These are phyloP conservation scores for Neodiprion virginianus DNA, from an alignment of 1,140 invertebrate species.

Conservation along the genomic window DNA sequence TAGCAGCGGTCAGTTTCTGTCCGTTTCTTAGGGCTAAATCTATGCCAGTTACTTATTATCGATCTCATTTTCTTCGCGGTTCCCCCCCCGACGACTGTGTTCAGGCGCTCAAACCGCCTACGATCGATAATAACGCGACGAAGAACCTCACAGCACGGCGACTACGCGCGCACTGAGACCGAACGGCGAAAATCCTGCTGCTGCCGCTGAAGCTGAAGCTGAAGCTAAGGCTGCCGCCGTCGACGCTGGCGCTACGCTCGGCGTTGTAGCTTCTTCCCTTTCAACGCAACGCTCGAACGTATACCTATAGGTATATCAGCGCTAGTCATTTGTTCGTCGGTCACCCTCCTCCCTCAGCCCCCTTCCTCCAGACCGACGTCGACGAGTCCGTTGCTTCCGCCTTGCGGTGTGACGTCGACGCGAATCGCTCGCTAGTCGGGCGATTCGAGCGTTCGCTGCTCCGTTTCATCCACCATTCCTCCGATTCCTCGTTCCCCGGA, in stretches of 20 bases:
- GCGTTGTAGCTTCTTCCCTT: background rate
- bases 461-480: no score
- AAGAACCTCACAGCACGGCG: background rate
- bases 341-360: constrained; percentile 32
- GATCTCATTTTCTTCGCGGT: constrained; percentile 2
- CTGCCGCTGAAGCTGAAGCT: no score
- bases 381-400: background rate
- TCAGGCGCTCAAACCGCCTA: background rate
- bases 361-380: constrained; percentile 12
- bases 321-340: constrained; percentile 58
- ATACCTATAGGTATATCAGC: constrained; percentile 37
- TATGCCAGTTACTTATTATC: background rate
- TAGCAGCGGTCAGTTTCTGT: background rate
- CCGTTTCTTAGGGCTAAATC: background rate
- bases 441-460: background rate
- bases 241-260: no score
- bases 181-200: background rate
- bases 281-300: constrained; percentile 42
- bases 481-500: no score
- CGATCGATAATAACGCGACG: background rate
- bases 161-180: background rate
- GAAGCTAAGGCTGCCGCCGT: no score
- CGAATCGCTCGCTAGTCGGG: no score
- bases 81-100: background rate
- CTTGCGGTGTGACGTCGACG: no score